Evolutionary conservation across 2,797 vertebrate species (phyloP), one percentile per base, ranked within the genome.

Genomic region (Propithecus deckenii): DNA sequence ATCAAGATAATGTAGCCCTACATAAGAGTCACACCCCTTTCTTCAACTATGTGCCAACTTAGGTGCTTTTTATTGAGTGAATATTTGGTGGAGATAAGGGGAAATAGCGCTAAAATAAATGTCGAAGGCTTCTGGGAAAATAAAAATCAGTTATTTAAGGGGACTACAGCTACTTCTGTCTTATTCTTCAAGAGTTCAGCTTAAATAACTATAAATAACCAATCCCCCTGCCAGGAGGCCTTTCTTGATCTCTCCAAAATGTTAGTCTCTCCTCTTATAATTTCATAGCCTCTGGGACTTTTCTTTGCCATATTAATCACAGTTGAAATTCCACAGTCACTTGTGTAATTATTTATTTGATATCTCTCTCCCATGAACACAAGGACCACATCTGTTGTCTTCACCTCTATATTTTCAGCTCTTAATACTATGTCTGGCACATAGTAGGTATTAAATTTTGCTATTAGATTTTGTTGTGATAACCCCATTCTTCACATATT

Each of bases 191-290:
- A 69, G 55, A 65, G n/a, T 94, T 95, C 72, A 88, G 22, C 30
- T 91, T 96, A 61, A 94, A 84, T 92, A 84, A 55, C 48, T 86
- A 23, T 63, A 92, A 94, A 76, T 92, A 85, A 72, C 55, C n/a
- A 43, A 32, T 67, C 15, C 43, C 12, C 18, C 15, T 75, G 23
- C 59, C 25, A 57, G 57, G 25, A 43, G 35, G 13, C 35, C 17
- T 80, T 91, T 43, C 48, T 61, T 50, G 38, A 65, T 61, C 30
- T 97, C 17, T 75, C 48, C 32, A 61, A 89, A 71, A 84, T 94
- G 63, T 80, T 72, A 72, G 59, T 63, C 23, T 80, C 46, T 94
- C 15, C 48, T 88, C 30, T 71, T 92, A 76, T 55, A 79, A 97
- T 87, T 89, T 79, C 28, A 52, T 65, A 96, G 79, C 32, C 55